Base-by-base conservation (phyloP, 2,797 vertebrate genomes). In the Clarias platycephalus region DNA sequence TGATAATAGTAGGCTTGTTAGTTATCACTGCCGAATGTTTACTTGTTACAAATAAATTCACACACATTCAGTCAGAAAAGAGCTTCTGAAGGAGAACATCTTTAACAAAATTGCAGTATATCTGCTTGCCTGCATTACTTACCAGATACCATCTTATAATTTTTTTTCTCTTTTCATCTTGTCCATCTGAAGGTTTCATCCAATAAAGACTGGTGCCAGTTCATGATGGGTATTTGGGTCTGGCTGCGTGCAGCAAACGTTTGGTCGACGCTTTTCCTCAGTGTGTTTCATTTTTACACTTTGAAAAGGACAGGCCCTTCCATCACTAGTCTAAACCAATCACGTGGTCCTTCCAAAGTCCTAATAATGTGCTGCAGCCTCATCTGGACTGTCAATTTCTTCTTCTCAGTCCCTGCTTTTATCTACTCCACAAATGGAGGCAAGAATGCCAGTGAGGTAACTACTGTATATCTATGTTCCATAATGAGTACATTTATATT, bases 221-320 rank as follows among this genome's bases (percentile, higher is more conserved):
- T 95, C 20, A 91, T 96, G 85, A 96, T 96, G 95, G 94, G 93
- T 2, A 16, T 95, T 49, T 96, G 95, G 95, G 94, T 96, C 88
- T 95, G 95, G 94, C 84, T 96, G 68, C 94, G 95, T 40, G 93
- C 95, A 0, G 95, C 93, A 57, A 96, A 94, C 2, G 94, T 95
- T 57, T 96, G 95, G 96, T 95, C 95, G 0, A 96, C 95, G 0
- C 91, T 96, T 60, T 95, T 93, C 83, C 94, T 96, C 85, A 96
- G 95, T 1, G 93, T 90, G 0, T 96, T 96, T 81, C 95, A 96
- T 88, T 91, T 95, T 55, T 93, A 94, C 83, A 96, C 94, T 2
- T 84, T 96, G 71, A 93, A 92, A 26, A 93, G 95, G 0, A 88
- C 94, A 79, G 62, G 91, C 55, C 94, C 94, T 1, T 9, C 67